Evolutionary conservation across 1,140 invertebrate genomes (phyloP), one percentile per base, ranked within the genome.

Genomic region (Drosophila virilis): DNA sequence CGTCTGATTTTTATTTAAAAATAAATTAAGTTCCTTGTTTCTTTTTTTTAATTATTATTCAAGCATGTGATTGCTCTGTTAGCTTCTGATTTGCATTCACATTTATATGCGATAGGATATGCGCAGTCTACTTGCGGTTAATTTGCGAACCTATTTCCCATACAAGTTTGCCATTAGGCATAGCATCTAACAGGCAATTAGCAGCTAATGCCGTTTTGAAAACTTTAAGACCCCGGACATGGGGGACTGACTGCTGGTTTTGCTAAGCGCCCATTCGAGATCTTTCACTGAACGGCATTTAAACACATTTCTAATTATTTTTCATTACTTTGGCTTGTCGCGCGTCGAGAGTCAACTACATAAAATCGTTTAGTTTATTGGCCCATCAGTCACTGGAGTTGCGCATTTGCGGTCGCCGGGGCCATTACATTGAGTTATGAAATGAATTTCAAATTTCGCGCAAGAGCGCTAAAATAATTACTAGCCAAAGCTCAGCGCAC

Each of bases 281-380:
- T 79, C 55, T 76, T 73, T 83, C 40, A 69, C 74, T 50, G 46
- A 48, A 46, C 28, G 74, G 45, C 60, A 60, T 77, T 55, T 61
- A 74, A 88, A 76, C 79, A 78, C 57, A 83, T 86, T 86, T 86
- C 79, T 86, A 86, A 86, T 86, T 86, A 86, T 89, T 89, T 88
- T 88, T 89, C 84, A 89, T 88, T 89, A 89, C 84, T 84, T 73
- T 79, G 66, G 80, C 48, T 73, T 84, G 84, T 89, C 84, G 84
- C 80, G 60, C 52, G 51, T 70, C 59, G 37, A 46, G 73, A 79
- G 77, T 80, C 70, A 60, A 67, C 58, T 82, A 68, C 84, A 91
- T 91, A 89, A 91, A 91, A 85, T 91, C 81, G 77, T 62, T 74
- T 89, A 91, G 64, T 91, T 91, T 91, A 91, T 91, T 91, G 81